Evolutionary conservation across 2,888 invertebrate species (phyloP).

Genomic region (Brachyptera risi): DNA sequence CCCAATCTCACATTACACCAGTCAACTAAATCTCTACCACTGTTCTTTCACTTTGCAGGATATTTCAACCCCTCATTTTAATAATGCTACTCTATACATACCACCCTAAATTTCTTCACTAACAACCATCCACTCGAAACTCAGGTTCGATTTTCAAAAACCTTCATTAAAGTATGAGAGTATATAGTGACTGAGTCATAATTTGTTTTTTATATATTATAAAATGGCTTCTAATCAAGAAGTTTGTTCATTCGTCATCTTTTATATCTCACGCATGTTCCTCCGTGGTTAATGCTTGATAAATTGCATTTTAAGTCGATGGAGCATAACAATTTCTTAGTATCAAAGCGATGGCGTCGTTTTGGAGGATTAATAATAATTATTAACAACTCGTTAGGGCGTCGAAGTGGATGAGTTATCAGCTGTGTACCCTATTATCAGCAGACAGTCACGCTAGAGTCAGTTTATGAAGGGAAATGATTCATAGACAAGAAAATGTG

Average conservation of each 20-base stretch:
- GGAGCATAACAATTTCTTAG: background rate
- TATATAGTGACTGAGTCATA: background rate
- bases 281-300: background rate
- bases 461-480: too few relatives aligned
- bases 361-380: background rate
- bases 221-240: background rate
- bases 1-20: background rate
- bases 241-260: background rate
- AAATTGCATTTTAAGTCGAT: background rate
- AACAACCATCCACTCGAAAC: background rate
- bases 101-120: background rate
- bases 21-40: background rate
- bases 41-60: background rate
- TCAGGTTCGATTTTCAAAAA: slow-evolving; percentile 1
- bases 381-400: slow-evolving; percentile 20
- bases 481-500: too few relatives aligned
- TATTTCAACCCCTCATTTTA: slow-evolving; percentile 15
- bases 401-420: slow-evolving; percentile 2
- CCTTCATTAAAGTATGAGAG: background rate
- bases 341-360: slow-evolving; percentile 3
- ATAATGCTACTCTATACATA: background rate
- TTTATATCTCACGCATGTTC: background rate
- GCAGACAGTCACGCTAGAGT: too few relatives aligned
- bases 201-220: background rate
- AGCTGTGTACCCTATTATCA: slow-evolving; percentile 5